These are phyloP conservation scores for Brachirus orientalis DNA, from an alignment of 2,113 vertebrate genomes.

Conservation along the genomic window DNA sequence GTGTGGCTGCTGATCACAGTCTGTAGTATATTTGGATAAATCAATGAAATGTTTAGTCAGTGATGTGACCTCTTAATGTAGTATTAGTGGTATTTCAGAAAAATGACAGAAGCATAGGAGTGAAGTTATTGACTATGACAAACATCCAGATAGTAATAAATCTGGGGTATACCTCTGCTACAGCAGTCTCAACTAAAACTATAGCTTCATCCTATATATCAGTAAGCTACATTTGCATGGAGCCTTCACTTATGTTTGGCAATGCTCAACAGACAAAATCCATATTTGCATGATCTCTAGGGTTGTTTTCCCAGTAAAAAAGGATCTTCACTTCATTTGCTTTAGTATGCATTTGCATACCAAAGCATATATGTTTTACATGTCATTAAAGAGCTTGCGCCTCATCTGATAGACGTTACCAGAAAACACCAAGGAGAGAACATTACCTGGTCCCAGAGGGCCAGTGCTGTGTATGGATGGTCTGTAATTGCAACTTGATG, in stretches of 20 bases:
- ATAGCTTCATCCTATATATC: background rate
- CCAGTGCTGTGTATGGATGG: slow-evolving; percentile 70
- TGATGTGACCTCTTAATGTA: slow-evolving; percentile 1
- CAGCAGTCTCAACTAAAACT: background rate
- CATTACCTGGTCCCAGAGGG: slow-evolving; percentile 44
- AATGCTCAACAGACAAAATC: slow-evolving; percentile 7
- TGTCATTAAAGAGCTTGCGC: slow-evolving; percentile 57
- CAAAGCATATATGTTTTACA: slow-evolving; percentile 58
- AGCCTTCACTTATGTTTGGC: slow-evolving; percentile 17
- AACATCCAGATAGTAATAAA: slow-evolving; percentile 18
- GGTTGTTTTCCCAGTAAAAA: slow-evolving; percentile 14
- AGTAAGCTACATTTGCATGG: background rate
- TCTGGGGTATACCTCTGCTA: background rate
- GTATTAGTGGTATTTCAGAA: slow-evolving; percentile 24
- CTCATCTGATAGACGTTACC: slow-evolving; percentile 29
- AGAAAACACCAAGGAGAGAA: slow-evolving; percentile 39
- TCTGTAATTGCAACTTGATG: slow-evolving; percentile 75
- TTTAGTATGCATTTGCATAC: slow-evolving; percentile 68
- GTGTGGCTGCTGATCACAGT: slow-evolving; percentile 46
- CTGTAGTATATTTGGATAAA: slow-evolving; percentile 38
- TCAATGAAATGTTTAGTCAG: slow-evolving; percentile 34
- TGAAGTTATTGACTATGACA: slow-evolving; percentile 6
- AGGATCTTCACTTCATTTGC: slow-evolving; percentile 37
- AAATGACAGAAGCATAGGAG: background rate
- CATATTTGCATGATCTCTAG: slow-evolving; percentile 41